These are phyloP conservation scores for Macrotrachela quadricornifera DNA, from an alignment of 1,140 invertebrate genomes.

Conservation along the genomic window DNA sequence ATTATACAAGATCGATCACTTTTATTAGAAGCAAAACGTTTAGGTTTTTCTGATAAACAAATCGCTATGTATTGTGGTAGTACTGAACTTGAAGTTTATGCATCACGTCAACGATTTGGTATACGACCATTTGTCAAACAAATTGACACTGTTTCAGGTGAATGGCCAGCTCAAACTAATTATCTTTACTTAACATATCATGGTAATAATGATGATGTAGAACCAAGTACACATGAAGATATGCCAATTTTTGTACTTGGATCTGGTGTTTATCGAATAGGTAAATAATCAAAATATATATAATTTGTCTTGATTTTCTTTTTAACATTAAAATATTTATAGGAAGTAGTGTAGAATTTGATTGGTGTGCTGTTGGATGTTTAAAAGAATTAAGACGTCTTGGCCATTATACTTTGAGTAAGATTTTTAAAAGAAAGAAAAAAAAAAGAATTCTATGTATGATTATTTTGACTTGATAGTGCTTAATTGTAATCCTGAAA, in stretches of 20 bases:
- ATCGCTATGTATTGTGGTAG: slow-evolving; percentile 60
- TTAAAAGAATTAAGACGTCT: slow-evolving; percentile 58
- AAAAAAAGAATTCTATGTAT: too few relatives aligned
- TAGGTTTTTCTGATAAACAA: slow-evolving; percentile 93
- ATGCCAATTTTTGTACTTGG: slow-evolving; percentile 42
- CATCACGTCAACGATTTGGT: slow-evolving; percentile 20
- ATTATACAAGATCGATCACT: slow-evolving; percentile 14
- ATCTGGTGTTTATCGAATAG: slow-evolving; percentile 93
- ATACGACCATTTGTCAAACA: slow-evolving; percentile 77
- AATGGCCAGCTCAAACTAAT: slow-evolving; percentile 94
- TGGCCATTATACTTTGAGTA: slow-evolving; percentile 51
- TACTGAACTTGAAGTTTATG: slow-evolving; percentile 31
- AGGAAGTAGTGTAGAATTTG: slow-evolving; percentile 84
- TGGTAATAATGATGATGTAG: slow-evolving; percentile 59
- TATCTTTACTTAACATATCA: slow-evolving; percentile 95
- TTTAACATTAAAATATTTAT: too few relatives aligned
- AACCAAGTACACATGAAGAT: slow-evolving; percentile 46
- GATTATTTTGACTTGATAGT: slow-evolving; percentile 23
- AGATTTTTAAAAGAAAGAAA: too few relatives aligned
- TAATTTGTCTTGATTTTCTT: too few relatives aligned
- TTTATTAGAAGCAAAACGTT: slow-evolving; percentile 60
- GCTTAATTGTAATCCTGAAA: slow-evolving; percentile 99
- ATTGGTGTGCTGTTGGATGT: slow-evolving; percentile 96
- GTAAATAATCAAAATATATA: slow-evolving; percentile 24
- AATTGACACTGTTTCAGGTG: slow-evolving; percentile 95